Base-by-base conservation (phyloP, 2,888 invertebrate species). In the Eudemis profundana region DNA sequence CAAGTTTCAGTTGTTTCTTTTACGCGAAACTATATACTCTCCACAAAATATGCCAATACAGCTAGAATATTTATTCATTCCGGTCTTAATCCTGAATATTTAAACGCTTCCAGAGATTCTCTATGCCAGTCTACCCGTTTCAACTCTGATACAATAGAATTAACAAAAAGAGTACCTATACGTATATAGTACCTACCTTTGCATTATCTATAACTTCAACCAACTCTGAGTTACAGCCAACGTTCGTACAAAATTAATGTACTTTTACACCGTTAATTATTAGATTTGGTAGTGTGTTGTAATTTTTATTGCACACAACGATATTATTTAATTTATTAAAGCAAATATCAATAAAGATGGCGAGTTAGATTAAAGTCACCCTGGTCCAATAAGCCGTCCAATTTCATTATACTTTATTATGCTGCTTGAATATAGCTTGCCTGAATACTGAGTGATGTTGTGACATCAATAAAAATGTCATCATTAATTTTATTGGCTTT, bases 321-420 rank as follows among this genome's bases (percentile, higher is more conserved):
- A 17, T 15, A 42, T 1, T 8, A 23, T 42, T 14, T 36, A 17
- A 51, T 29, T 21, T 14, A 7, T 36, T 36, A 51, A 51, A 38
- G 14, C 14, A 50, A 19, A 19, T 50, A 50, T 42, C 29, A 51
- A 61, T 60, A 61, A 47, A 61, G 12, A 36, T 51, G 29, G 21
- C 23, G 12, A 42, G 4, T 29, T 27, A 63, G 40, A 63, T 56
- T 47, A 63, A 63, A 62, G 61, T 47, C 46, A 53, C 19, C 33
- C 23, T 21, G 23, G 47, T 50, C 36, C 46, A 19, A 65, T 60
- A 60, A 65, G 44, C 36, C 40, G 68, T 66, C 59, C 67, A 61
- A 67, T 70, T 68, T 68, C 68, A 72, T 74, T 72, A 70, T 68
- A 71, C 63, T 74, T 74, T 67, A 76, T 70, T 72, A 72, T 64